phyloP scores from a whole-genome alignment of 2,888 invertebrate species.

The Yponomeuta sedellus region DNA sequence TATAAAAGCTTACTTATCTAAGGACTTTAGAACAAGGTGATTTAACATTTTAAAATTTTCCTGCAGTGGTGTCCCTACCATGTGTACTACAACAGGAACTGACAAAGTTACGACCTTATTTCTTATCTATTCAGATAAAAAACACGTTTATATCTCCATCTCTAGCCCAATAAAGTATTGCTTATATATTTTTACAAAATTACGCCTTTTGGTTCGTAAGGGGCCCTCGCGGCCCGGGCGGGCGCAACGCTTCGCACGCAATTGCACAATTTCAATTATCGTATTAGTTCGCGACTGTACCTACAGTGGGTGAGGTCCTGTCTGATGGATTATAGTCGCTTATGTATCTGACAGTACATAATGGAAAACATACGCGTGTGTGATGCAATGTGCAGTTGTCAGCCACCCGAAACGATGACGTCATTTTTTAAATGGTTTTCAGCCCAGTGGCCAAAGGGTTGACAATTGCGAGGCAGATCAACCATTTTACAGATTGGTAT shows the following conservation, averaged over 20 bases:
- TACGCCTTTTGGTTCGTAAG: background rate
- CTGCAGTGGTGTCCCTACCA: no score
- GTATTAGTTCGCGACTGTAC: conserved; percentile 63
- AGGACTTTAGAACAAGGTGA: no score
- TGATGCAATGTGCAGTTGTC: background rate
- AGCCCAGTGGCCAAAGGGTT: background rate
- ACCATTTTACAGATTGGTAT: no score
- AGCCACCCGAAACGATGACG: conserved; percentile 15
- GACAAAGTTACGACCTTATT: no score
- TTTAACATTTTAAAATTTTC: no score
- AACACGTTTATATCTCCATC: no score
- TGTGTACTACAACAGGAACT: no score
- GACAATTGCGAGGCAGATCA: background rate
- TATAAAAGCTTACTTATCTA: no score
- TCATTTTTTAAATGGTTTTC: conserved; percentile 16
- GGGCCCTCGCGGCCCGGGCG: conserved; percentile 21
- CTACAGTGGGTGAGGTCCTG: conserved; percentile 24
- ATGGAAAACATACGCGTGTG: background rate
- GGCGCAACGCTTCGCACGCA: conserved; percentile 66
- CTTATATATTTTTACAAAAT: no score
- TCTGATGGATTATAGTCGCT: conserved; percentile 44
- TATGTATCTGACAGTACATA: conserved; percentile 14
- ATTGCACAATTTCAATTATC: conserved; percentile 78
- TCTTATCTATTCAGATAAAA: no score
- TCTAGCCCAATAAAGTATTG: no score